Percentiles rank a stretch among this genome's conserved stretches.
phyloP scores from a whole-genome alignment of 2,888 invertebrate species.

The Heteromurus nitidus region DNA sequence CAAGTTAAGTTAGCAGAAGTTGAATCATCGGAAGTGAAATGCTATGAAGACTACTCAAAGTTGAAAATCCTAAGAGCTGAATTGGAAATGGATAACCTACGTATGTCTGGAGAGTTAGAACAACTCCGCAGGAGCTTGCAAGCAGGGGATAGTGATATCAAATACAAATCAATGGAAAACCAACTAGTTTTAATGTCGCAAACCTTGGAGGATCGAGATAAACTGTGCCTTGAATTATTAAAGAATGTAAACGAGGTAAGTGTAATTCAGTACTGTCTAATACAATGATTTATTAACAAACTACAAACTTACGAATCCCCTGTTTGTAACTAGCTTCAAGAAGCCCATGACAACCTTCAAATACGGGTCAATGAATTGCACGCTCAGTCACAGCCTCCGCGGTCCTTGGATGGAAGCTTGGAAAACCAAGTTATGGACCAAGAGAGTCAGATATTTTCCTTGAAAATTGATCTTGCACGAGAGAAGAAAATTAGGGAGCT shows the following conservation, averaged over 20 bases:
- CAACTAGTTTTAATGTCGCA: slow-evolving; percentile 53
- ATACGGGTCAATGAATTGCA: slow-evolving; percentile 76
- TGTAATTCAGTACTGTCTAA: too few species aligned
- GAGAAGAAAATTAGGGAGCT: slow-evolving; percentile 69
- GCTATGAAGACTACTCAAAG: slow-evolving; percentile 67
- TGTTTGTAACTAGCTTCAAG: slow-evolving; percentile 79
- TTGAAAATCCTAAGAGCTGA: slow-evolving; percentile 64
- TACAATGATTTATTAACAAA: too few species aligned
- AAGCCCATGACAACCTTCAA: slow-evolving; percentile 90
- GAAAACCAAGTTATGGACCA: slow-evolving; percentile 64
- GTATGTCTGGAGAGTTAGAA: slow-evolving; percentile 64
- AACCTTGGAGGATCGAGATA: slow-evolving; percentile 87
- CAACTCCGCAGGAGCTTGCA: slow-evolving; percentile 56
- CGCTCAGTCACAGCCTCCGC: slow-evolving; percentile 29
- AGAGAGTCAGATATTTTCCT: slow-evolving; percentile 64
- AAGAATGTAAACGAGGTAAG: slow-evolving; percentile 84
- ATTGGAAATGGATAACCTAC: slow-evolving; percentile 70
- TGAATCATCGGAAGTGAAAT: slow-evolving; percentile 70
- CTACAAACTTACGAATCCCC: too few species aligned
- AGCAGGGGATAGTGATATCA: slow-evolving; percentile 63
- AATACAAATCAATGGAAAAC: slow-evolving; percentile 67
- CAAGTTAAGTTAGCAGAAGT: slow-evolving; percentile 73
- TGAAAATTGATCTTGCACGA: slow-evolving; percentile 69
- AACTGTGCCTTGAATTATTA: slow-evolving; percentile 90
- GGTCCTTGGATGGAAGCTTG: slow-evolving; percentile 58